Percentiles rank a stretch among this genome's conserved stretches.
Evolutionary conservation across 2,888 invertebrate species (phyloP).

Genomic region (Melieria crassipennis): DNA sequence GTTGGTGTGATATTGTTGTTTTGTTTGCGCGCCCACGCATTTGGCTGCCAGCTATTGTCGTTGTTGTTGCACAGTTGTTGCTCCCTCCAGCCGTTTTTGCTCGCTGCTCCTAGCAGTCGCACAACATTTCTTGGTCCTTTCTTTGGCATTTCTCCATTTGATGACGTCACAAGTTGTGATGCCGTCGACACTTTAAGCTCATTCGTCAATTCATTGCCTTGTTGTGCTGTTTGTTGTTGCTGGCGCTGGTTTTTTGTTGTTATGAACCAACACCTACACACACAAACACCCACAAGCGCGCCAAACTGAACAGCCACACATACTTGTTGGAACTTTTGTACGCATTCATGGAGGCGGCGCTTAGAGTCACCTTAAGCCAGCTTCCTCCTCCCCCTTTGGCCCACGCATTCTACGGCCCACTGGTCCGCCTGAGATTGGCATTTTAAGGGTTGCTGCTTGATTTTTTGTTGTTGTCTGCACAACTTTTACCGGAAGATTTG

Average conservation of each 20-base stretch:
- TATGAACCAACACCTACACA: constrained; percentile 23
- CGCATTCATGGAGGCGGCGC: constrained; percentile 24
- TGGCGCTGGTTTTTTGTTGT: constrained; percentile 13
- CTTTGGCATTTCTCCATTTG: neutral
- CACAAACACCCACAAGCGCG: constrained; percentile 10
- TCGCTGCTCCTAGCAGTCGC: neutral
- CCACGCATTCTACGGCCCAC: neutral
- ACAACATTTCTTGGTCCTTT: neutral
- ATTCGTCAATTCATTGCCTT: constrained; percentile 20
- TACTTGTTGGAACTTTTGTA: neutral
- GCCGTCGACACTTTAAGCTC: constrained; percentile 16
- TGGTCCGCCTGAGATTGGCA: neutral
- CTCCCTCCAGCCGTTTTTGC: neutral
- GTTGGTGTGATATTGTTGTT: constrained; percentile 1
- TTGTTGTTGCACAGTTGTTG: too few relatives aligned
- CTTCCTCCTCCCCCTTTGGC: neutral
- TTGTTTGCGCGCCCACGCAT: constrained; percentile 14
- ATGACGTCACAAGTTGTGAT: constrained; percentile 24
- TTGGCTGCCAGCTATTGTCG: neutral
- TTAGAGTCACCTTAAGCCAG: constrained; percentile 16
- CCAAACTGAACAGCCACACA: neutral
- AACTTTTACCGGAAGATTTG: too few relatives aligned
- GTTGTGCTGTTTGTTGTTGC: constrained; percentile 9
- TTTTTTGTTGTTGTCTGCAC: too few relatives aligned
- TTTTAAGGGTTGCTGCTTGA: neutral